Evolutionary conservation across 37 sponge, comb jelly and placozoan species (phyloP).

Genomic region (Aphrocallistes beatrix): DNA sequence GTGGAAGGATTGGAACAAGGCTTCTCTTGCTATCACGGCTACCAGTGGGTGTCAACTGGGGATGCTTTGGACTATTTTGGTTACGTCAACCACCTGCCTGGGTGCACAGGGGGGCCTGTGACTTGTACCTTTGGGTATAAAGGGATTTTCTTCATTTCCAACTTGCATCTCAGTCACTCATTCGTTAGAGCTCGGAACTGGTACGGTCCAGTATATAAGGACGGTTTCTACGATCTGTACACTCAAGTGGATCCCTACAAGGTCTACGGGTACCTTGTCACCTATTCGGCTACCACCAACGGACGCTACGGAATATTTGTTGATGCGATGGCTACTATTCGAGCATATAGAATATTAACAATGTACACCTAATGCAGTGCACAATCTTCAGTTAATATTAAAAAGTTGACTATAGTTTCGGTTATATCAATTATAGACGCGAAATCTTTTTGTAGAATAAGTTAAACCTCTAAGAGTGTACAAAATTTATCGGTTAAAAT

Average conservation of each 20-base stretch:
- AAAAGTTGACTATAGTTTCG: too few relatives aligned
- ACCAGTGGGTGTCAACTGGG: background rate
- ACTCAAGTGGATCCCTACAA: background rate
- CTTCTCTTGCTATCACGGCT: background rate
- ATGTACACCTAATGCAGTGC: too few relatives aligned
- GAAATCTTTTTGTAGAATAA: too few relatives aligned
- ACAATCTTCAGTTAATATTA: too few relatives aligned
- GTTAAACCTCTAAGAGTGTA: too few relatives aligned
- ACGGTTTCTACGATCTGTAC: background rate
- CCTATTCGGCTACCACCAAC: background rate
- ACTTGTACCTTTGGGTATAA: background rate
- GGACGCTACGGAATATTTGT: background rate
- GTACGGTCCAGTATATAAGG: background rate
- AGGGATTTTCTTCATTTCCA: background rate
- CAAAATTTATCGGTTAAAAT: too few relatives aligned
- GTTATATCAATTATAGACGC: too few relatives aligned
- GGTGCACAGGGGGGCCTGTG: background rate
- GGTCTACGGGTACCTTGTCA: background rate
- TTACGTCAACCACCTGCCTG: background rate
- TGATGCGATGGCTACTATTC: slow-evolving; percentile 34
- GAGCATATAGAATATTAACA: too few relatives aligned
- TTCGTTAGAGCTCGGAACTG: background rate
- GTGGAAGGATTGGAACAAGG: background rate
- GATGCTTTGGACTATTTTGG: background rate
- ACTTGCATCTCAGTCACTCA: background rate